A percentile compares a stretch with the other conserved stretches of the same genome.
These are phyloP conservation scores for Endotricha flammealis DNA, from an alignment of 2,888 invertebrate species.

Conservation along the genomic window DNA sequence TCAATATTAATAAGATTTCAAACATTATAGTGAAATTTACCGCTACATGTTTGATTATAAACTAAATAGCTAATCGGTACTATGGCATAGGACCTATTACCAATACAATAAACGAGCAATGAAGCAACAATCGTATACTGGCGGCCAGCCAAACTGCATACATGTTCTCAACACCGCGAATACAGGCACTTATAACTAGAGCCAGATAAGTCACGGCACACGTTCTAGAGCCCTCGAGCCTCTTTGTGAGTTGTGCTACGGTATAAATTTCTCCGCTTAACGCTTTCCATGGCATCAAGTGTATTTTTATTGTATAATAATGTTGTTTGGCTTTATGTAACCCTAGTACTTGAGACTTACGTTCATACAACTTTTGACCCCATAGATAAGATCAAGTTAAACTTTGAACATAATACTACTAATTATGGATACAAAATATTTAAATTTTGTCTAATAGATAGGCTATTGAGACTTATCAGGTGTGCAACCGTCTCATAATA, in stretches of 20 bases:
- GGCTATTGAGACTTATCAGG: no score
- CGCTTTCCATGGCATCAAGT: conserved; percentile 17
- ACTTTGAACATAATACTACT: no score
- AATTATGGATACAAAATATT: no score
- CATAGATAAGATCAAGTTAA: no score
- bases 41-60: no score
- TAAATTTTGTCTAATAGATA: no score
- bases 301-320: conserved; percentile 15
- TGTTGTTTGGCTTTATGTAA: conserved; percentile 5
- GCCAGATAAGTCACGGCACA: conserved; percentile 23
- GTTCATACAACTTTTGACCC: no score
- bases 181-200: conserved; percentile 14
- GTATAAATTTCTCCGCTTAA: conserved; percentile 27
- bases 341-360: neutral
- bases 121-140: conserved; percentile 17
- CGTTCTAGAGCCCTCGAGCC: conserved; percentile 14
- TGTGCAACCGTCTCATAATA: neutral
- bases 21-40: no score
- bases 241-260: conserved; percentile 20
- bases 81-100: neutral
- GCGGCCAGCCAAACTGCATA: conserved; percentile 11
- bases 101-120: conserved; percentile 14
- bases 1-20: no score
- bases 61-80: no score
- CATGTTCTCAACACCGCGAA: conserved; percentile 10